Evolutionary conservation across 1,140 invertebrate species (phyloP).

Genomic region (Magallana angulata): DNA sequence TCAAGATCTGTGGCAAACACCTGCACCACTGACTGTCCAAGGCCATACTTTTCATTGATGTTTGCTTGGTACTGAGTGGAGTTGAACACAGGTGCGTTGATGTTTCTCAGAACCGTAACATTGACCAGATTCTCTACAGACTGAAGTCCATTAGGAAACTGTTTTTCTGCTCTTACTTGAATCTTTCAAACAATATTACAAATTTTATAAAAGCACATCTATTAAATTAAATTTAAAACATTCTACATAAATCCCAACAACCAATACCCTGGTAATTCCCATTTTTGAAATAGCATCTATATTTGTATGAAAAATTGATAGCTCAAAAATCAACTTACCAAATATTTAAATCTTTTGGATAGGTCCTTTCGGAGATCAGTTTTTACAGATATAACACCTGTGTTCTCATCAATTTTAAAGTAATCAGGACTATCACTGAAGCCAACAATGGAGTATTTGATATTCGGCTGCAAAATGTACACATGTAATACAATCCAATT

Average conservation of each 20-base stretch:
- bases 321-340: slow-evolving; percentile 43
- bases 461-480: slow-evolving; percentile 62
- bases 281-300: no score
- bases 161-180: slow-evolving; percentile 63
- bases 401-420: slow-evolving; percentile 70
- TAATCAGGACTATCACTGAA: slow-evolving; percentile 68
- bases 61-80: slow-evolving; percentile 85
- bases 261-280: no score
- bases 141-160: slow-evolving; percentile 76
- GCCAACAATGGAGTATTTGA: slow-evolving; percentile 67
- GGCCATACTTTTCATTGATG: slow-evolving; percentile 90
- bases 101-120: slow-evolving; percentile 86
- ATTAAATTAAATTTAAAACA: no score
- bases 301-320: no score
- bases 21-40: slow-evolving; percentile 86
- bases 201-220: no score
- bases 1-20: slow-evolving; percentile 82
- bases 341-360: slow-evolving; percentile 45
- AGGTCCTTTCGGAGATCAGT: slow-evolving; percentile 59
- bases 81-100: slow-evolving; percentile 90
- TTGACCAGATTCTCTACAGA: slow-evolving; percentile 86
- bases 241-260: no score
- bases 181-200: slow-evolving; percentile 50
- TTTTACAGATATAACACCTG: slow-evolving; percentile 64
- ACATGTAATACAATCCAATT: neutral